Evolutionary conservation across 1,140 invertebrate genomes (phyloP), one percentile per base, ranked within the genome.

Genomic region (Scaptomyza montana): DNA sequence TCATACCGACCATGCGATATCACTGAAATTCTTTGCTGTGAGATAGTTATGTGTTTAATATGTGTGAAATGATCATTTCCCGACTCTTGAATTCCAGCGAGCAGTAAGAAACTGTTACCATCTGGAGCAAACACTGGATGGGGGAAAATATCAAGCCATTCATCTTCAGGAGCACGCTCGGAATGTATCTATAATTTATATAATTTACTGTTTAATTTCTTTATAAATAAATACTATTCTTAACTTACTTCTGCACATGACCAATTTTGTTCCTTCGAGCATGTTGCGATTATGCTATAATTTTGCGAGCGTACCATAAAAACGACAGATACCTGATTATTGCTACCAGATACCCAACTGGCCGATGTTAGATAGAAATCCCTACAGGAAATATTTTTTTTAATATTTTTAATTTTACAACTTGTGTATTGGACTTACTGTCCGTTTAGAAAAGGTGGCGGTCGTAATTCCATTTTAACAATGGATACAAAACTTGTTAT

Each of bases 241-340:
- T 12, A 46, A 55, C 93, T 93, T 92, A 97, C 96, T 94, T 97
- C 96, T 73, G 95, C 93, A 91, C 97, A 98, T 19, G 95, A 95
- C 96, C 97, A 98, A 77, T 94, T 94, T 2, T 95, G 94, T n/a
- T 81, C 51, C 5, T 94, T 93, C 12, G 94, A 94, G 91, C 98
- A 99, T 33, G 96, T 94, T 45, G 96, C 96, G 54, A 97, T 94
- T 46, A 97, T 93, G 74, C 95, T 96, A 41, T 96, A 93, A 92
- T 98, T 99, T 92, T 99, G 98, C 39, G 96, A 95, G 74, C 98
- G 94, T 80, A 97, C 97, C 94, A 98, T 96, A 96, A 97, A 98
- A 19, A 97, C 95, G 5, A 97, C 95, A 13, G 96, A 94, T 50
- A 98, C 93, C 85, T 97, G 94, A 59, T 92, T 93, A 86, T 95